Base-by-base conservation (phyloP, 2,888 invertebrate species). In the Hemithea aestivaria region DNA sequence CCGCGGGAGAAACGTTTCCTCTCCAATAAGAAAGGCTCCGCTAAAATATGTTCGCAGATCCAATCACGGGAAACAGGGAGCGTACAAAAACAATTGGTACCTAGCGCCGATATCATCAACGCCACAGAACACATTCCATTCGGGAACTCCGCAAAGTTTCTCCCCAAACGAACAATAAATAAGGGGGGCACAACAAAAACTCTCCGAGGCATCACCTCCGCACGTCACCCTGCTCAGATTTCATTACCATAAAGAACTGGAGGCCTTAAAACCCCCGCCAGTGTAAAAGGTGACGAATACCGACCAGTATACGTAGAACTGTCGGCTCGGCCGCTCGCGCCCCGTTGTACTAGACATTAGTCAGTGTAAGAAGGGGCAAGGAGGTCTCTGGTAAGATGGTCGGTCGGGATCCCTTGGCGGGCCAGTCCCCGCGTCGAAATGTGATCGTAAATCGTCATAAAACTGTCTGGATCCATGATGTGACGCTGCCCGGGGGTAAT, bases 381-480 rank as follows among this genome's bases (percentile, higher is more conserved):
- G 62, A 2, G 46, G 77, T 40, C 59, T 68, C 43, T 22, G 7
- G 20, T 40, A 43, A 16, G 42, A 22, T 73, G 73, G 83, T 28
- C 53, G 70, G 57, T 62, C 51, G 63, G 69, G 65, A 72, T 71
- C 77, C 74, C 78, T 73, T 70, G 68, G 75, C 68, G 67, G 73
- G 75, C 70, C 68, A 73, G 62, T 73, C 72, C 78, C 70, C 77
- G 88, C 89, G 88, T 85, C 88, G 88, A 88, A 88, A 88, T 87
- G 88, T 72, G 82, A 66, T 74, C 80, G 82, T 83, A 83, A 83
- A 83, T 83, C 80, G 82, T 91, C 91, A 91, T 91, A 91, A 91
- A 91, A 91, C 90, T 90, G 91, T 91, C 91, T 90, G 88, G 90
- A 89, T 89, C 89, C 88, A 89, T 89, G 91, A 90, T 90, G 90